phyloP scores from a whole-genome alignment of 1,140 invertebrate genomes.

The Heliconius eleuchia region DNA sequence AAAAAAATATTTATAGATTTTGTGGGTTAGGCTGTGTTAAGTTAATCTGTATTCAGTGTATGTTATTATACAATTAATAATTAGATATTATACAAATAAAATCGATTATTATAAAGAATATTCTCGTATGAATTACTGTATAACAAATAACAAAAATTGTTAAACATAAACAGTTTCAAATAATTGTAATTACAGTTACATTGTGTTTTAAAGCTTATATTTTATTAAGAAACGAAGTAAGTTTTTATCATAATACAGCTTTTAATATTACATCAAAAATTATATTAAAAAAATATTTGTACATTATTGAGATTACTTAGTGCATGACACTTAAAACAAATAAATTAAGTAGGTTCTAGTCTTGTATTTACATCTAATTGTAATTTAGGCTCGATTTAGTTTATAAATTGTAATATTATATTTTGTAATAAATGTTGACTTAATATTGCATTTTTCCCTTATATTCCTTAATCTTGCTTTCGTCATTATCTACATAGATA shows the following conservation, averaged over 20 bases:
- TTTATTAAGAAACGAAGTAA: too few relatives aligned
- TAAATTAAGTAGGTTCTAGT: conserved; percentile 19
- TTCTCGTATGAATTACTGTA: not conserved
- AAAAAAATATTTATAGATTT: not conserved
- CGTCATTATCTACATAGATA: too few relatives aligned
- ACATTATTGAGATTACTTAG: conserved; percentile 18
- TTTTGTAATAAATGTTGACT: conserved; percentile 23
- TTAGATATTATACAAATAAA: too few relatives aligned
- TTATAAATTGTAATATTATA: not conserved
- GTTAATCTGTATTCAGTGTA: not conserved
- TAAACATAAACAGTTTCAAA: too few relatives aligned
- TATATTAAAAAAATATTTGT: not conserved
- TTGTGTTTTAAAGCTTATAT: too few relatives aligned
- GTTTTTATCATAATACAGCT: not conserved
- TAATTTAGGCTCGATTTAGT: not conserved
- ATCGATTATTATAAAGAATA: not conserved
- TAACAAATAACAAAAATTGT: not conserved
- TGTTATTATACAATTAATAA: not conserved
- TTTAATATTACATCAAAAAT: not conserved
- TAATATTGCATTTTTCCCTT: not conserved
- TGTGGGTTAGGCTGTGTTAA: conserved; percentile 1
- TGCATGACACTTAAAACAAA: conserved; percentile 15
- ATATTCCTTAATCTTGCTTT: not conserved
- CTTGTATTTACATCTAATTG: not conserved
- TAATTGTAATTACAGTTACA: too few relatives aligned